Percentiles rank a stretch among this genome's conserved stretches.
Conservation (phyloP, 2,113 vertebrate genomes). For the Bos javanicus region DNA sequence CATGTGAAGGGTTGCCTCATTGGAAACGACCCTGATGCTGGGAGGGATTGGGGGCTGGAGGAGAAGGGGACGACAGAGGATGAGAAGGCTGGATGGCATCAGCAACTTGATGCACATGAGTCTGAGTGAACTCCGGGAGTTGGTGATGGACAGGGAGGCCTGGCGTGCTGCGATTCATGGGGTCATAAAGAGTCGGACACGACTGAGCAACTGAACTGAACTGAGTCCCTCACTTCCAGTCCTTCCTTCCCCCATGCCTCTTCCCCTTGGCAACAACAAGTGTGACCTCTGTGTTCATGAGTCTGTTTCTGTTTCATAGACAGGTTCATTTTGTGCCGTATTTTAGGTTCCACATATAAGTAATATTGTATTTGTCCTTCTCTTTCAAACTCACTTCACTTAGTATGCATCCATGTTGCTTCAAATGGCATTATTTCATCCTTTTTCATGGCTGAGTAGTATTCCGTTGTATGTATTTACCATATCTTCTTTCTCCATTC, state of each 20-base stretch:
- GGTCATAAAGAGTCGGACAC: too few species aligned
- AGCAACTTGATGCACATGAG: too few species aligned
- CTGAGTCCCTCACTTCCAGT: not conserved
- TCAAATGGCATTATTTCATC: not conserved
- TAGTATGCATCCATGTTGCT: not conserved
- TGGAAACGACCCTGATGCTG: too few species aligned
- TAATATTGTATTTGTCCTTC: not conserved
- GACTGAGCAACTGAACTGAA: too few species aligned
- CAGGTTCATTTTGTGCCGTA: not conserved
- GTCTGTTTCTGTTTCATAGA: not conserved
- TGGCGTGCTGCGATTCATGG: too few species aligned
- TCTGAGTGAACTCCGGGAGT: too few species aligned
- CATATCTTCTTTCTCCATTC: not conserved
- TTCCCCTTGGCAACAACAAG: not conserved
- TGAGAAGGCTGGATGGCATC: too few species aligned
- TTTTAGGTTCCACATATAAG: not conserved
- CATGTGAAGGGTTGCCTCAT: too few species aligned
- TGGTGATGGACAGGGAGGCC: too few species aligned
- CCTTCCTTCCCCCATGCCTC: not conserved
- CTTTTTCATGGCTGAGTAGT: not conserved
- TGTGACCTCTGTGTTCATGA: not conserved
- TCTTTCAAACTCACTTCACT: not conserved
- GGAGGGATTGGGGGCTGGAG: too few species aligned
- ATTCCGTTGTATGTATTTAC: not conserved
- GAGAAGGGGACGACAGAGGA: too few species aligned